A percentile compares a stretch with the other conserved stretches of the same genome.
phyloP scores from a whole-genome alignment of 2,888 invertebrate species.

The Danaus chrysippus region DNA sequence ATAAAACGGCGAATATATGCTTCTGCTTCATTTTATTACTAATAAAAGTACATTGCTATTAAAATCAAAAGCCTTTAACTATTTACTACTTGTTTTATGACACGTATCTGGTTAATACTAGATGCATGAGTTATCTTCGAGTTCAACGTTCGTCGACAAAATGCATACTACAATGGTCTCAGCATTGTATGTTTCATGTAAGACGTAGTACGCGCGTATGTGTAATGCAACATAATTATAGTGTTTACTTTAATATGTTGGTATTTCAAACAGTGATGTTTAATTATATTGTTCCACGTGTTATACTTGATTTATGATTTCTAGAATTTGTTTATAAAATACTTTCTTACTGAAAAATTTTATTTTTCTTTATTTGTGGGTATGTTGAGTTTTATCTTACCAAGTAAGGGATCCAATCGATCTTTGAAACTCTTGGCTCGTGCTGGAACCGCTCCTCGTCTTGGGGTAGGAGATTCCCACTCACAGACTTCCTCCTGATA shows the following conservation, averaged over 20 bases:
- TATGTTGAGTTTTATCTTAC: constrained; percentile 65
- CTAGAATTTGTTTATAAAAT: background rate
- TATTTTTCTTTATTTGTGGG: background rate
- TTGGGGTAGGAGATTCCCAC: constrained; percentile 69
- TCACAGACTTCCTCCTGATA: constrained; percentile 65
- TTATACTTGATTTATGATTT: too few species aligned
- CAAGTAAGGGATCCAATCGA: constrained; percentile 85
- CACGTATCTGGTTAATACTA: constrained; percentile 21
- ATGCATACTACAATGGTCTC: constrained; percentile 12
- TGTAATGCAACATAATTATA: background rate
- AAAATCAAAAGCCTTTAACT: constrained; percentile 20
- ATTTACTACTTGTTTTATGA: constrained; percentile 15
- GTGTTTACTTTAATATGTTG: too few species aligned
- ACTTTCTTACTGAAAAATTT: background rate
- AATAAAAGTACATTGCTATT: constrained; percentile 6
- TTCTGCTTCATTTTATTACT: constrained; percentile 16
- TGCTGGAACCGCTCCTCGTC: constrained; percentile 58
- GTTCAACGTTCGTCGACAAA: constrained; percentile 18
- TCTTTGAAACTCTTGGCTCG: constrained; percentile 88
- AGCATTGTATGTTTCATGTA: constrained; percentile 16
- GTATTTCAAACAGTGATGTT: too few species aligned
- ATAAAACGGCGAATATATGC: constrained; percentile 21
- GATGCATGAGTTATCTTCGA: constrained; percentile 22
- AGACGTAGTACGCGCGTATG: constrained; percentile 12
- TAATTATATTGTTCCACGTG: too few species aligned